These are phyloP conservation scores for Epizoanthus scotinus DNA, from an alignment of 92 coral and sea anemone genomes.

Conservation along the genomic window DNA sequence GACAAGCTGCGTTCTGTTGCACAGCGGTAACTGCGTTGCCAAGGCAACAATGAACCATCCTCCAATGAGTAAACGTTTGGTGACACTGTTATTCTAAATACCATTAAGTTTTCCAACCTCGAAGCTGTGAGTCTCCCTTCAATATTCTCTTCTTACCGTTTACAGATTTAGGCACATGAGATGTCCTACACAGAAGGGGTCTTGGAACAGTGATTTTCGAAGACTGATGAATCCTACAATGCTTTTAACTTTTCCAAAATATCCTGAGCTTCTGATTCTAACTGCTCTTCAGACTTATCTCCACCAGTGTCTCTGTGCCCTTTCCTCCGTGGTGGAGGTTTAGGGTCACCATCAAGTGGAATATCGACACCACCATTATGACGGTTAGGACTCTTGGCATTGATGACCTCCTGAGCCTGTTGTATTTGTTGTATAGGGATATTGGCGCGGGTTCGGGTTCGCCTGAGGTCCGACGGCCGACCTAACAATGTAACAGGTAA, in stretches of 20 bases:
- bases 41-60: too few species aligned
- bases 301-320: slow-evolving; percentile 50
- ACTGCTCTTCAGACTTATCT: slow-evolving; percentile 45
- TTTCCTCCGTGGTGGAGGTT: slow-evolving; percentile 75
- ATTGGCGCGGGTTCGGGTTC: slow-evolving; percentile 94
- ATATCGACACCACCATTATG: slow-evolving; percentile 53
- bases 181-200: too few species aligned
- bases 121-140: too few species aligned
- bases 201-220: too few species aligned
- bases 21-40: too few species aligned
- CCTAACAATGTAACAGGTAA: slow-evolving; percentile 41
- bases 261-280: slow-evolving; percentile 86
- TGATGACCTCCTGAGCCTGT: slow-evolving; percentile 63
- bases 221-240: slow-evolving; percentile 41
- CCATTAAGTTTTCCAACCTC: too few species aligned
- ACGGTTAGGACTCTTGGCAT: slow-evolving; percentile 45
- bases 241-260: slow-evolving; percentile 81
- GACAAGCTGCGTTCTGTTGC: too few species aligned
- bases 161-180: too few species aligned
- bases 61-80: too few species aligned
- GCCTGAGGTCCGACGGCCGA: slow-evolving; percentile 88
- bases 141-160: too few species aligned
- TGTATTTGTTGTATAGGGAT: slow-evolving; percentile 90
- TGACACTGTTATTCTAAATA: too few species aligned
- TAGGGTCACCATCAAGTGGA: slow-evolving; percentile 60